Evolutionary conservation across 2,113 vertebrate species (phyloP).

Genomic region (Takifugu bimaculatus): DNA sequence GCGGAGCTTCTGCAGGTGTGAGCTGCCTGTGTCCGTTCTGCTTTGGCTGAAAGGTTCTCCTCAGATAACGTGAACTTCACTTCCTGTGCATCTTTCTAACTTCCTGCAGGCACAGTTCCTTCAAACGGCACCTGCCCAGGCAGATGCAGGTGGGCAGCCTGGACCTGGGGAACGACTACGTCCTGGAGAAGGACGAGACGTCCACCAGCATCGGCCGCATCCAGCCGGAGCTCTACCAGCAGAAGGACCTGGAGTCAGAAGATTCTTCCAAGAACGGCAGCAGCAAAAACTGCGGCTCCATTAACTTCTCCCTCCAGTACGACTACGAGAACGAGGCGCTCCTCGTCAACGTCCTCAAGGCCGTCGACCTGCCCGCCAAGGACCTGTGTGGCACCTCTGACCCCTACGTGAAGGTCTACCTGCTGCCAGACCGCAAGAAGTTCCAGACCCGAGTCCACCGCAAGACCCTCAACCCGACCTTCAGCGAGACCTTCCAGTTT

Average conservation of each 20-base stretch:
- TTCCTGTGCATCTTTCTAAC: slow-evolving; percentile 38
- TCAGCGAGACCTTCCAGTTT: slow-evolving; percentile 93
- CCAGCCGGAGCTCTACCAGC: slow-evolving; percentile 92
- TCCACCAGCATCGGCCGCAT: slow-evolving; percentile 91
- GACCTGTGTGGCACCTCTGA: slow-evolving; percentile 98
- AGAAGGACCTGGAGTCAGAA: slow-evolving; percentile 83
- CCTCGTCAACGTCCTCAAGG: slow-evolving; percentile 88
- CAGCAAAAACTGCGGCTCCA: slow-evolving; percentile 88
- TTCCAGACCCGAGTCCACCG: slow-evolving; percentile 97
- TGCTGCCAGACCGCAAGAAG: slow-evolving; percentile 96
- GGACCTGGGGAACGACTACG: slow-evolving; percentile 81
- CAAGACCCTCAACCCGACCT: slow-evolving; percentile 96
- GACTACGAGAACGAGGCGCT: slow-evolving; percentile 92
- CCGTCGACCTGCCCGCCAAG: slow-evolving; percentile 93
- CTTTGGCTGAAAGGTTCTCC: too few relatives aligned
- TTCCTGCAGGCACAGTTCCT: slow-evolving; percentile 85
- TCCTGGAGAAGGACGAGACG: slow-evolving; percentile 78
- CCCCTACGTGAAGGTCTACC: slow-evolving; percentile 97
- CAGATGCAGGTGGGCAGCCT: slow-evolving; percentile 92
- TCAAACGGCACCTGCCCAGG: slow-evolving; percentile 90
- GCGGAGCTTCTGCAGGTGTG: too few relatives aligned
- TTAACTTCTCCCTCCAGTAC: slow-evolving; percentile 95
- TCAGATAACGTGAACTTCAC: slow-evolving; percentile 30
- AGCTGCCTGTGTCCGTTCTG: too few relatives aligned
- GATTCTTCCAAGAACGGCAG: slow-evolving; percentile 81